Base-by-base conservation (phyloP, 1,140 invertebrate genomes). In the Nasonia longicornis region DNA sequence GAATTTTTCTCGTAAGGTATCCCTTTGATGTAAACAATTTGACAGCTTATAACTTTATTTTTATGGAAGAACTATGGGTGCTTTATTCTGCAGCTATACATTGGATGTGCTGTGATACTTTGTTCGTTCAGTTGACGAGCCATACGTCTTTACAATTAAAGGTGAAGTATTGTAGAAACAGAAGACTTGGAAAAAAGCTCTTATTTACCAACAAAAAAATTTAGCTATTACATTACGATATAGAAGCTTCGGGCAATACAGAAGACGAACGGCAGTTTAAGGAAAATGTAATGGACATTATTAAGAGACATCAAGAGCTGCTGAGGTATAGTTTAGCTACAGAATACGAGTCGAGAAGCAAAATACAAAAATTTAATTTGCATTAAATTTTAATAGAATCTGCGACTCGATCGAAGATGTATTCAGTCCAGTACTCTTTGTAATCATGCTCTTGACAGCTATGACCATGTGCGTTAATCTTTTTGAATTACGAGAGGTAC, bases 31-130 rank as follows among this genome's bases (percentile, higher is more conserved):
- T 72, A 72, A 72, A 29, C 26, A 26, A 48, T 48, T 10, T n/a
- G 6, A 14, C 6, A 8, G 45, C 26, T 45, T 72, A 72, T 22
- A 10, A n/a, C n/a, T 48, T 22, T 12, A 42, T 72, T 48, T n/a
- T 72, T 11, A 8, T 72, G 20, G 71, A 72, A 48, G 71, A 72
- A 72, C 20, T n/a, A 12, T 72, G 22, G 16, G 8, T 72, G 11
- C 26, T 45, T 22, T 72, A 45, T 72, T 20, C 10, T 48, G 42
- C 38, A 10, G 42, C 11, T 45, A 45, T 72, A 22, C n/a, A 22
- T 22, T 72, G 71, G 71, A 31, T 48, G 22, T 72, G 71, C 10
- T 42, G 71, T 12, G 71, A 72, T 72, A 72, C 71, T 26, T n/a
- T 72, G 20, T 72, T 72, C n/a, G 71, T 42, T 72, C 71, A 72